Evolutionary conservation across 1,140 invertebrate species (phyloP).

Genomic region (Helicoverpa armigera): DNA sequence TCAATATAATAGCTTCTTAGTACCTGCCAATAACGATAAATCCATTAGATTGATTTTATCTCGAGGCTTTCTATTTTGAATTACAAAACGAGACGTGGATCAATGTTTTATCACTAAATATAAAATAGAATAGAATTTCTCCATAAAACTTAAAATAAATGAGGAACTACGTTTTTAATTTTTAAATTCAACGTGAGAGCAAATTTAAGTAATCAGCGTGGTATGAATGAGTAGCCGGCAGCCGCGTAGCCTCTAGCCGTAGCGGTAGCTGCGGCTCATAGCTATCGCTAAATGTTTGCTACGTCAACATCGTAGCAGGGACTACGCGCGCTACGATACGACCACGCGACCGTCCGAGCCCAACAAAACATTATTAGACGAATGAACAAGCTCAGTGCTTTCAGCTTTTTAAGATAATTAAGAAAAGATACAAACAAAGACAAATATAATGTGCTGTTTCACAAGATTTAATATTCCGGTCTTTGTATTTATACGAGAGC

Average conservation of each 20-base stretch:
- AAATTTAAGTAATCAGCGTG: constrained; percentile 13
- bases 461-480: constrained; percentile 3
- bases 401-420: constrained; percentile 28
- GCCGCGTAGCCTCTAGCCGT: constrained; percentile 9
- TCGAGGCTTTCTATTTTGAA: neutral
- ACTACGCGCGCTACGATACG: constrained; percentile 22
- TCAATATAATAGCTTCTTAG: constrained; percentile 77
- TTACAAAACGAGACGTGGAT: too few species aligned
- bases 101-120: too few species aligned
- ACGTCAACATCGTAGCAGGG: constrained; percentile 46
- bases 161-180: constrained; percentile 2
- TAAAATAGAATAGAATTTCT: too few species aligned
- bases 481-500: neutral
- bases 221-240: neutral
- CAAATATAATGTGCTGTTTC: neutral
- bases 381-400: constrained; percentile 14
- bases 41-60: constrained; percentile 54
- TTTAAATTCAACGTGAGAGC: constrained; percentile 5
- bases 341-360: constrained; percentile 9
- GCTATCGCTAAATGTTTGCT: constrained; percentile 47
- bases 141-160: neutral
- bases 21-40: constrained; percentile 62
- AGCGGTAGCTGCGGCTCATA: constrained; percentile 26
- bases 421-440: constrained; percentile 29
- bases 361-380: constrained; percentile 29